Evolutionary conservation across 2,888 invertebrate genomes (phyloP), one percentile per base, ranked within the genome.

Genomic region (Sisyra nigra): DNA sequence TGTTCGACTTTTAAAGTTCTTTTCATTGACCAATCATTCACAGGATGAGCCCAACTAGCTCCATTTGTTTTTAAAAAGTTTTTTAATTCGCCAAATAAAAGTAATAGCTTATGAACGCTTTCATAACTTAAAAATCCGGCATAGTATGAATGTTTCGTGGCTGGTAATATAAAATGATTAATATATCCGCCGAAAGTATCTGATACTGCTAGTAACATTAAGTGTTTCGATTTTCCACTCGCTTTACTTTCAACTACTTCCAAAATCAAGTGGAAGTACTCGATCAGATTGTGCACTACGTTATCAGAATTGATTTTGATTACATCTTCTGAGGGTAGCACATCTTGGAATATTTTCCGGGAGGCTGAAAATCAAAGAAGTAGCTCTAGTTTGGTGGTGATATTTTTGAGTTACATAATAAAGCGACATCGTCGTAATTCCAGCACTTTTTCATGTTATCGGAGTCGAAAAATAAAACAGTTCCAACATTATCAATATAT

Each of bases 71-170:
- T 57, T 47, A 80, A 54, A 49, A 67, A 71, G 42, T 55, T 58
- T 53, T 72, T 76, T 7, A 78, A 53, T 48, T 74, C 69, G 2
- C 71, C 65, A 50, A 70, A 72, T 6, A 76, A 62, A 35, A 68
- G 59, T 46, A 67, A 67, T 1, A 76, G 54, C 51, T 67, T 70
- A n/a, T 65, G 53, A 15, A 72, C 68, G 38, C 69, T 69, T 1
- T 62, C 56, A 53, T 68, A 71, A 33, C 69, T 64, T 1, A 77
- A 60, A 9, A 66, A 65, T 1, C 79, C 80, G 4, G 72, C 70
- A 49, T 80, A 80, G 57, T 67, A 80, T 0, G 72, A 67, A 38
- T 68, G 64, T 51, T 71, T 74, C 0, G 73, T 68, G 1, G 72
- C 56, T 0, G 80, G 79, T 9, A 78, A 52, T 8, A 74, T 62